Conservation (phyloP, 2,797 vertebrate species). For the Coregonus sp. region DNA sequence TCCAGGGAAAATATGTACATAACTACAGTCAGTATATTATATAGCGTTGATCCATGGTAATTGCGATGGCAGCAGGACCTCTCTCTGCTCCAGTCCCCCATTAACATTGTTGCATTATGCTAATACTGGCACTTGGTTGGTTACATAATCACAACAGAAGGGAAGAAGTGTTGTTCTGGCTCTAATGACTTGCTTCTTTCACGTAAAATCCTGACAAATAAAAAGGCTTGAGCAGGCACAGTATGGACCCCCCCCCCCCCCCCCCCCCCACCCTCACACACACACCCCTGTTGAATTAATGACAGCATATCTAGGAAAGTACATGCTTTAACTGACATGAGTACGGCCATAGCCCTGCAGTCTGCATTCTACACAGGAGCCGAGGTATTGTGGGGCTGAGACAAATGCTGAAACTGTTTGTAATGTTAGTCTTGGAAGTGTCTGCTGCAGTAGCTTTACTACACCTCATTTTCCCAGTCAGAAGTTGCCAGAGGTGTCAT, state of each 20-base stretch:
- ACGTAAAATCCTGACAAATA: not conserved
- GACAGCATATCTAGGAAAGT: too few relatives aligned
- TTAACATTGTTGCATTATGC: not conserved
- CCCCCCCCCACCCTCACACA: not conserved
- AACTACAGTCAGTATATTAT: not conserved
- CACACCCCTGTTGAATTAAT: not conserved
- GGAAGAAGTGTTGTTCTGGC: not conserved
- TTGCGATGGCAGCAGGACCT: not conserved
- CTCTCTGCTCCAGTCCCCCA: not conserved
- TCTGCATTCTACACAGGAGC: not conserved
- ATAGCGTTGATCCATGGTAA: not conserved
- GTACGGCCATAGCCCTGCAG: not conserved
- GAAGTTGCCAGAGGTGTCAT: too few relatives aligned
- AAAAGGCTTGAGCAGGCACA: not conserved
- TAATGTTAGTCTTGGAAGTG: not conserved
- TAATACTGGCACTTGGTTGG: not conserved
- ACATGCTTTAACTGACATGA: not conserved
- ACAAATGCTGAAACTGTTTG: not conserved
- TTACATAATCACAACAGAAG: slow-evolving; percentile 7
- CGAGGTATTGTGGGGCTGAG: not conserved
- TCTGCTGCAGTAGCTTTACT: too few relatives aligned
- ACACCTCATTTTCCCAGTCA: too few relatives aligned
- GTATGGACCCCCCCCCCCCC: too few relatives aligned
- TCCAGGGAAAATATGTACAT: not conserved
- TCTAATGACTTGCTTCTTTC: slow-evolving; percentile 1